phyloP scores from a whole-genome alignment of 1,140 invertebrate genomes.

The Drosophila bipectinata region DNA sequence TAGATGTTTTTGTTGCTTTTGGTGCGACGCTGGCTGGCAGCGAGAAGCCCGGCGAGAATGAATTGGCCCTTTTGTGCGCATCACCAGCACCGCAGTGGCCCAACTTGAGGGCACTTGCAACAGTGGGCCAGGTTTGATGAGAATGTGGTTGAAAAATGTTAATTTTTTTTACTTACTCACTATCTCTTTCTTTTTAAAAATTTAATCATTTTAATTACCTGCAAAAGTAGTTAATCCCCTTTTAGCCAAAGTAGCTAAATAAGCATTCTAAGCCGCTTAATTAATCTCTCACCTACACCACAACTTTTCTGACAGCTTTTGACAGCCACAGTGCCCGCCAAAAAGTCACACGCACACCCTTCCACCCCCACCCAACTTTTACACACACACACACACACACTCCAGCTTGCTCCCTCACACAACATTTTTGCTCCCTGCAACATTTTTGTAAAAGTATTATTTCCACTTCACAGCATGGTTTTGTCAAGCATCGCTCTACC shows the following conservation, averaged over 20 bases:
- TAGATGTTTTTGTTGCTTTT: constrained; percentile 16
- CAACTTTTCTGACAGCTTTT: constrained; percentile 3
- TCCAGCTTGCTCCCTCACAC: too few relatives aligned
- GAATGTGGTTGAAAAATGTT: not conserved
- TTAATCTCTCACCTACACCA: constrained; percentile 10
- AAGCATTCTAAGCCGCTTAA: constrained; percentile 1
- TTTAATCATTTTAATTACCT: not conserved
- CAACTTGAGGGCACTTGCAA: constrained; percentile 56
- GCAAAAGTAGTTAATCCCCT: not conserved
- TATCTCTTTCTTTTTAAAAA: not conserved
- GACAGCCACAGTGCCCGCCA: constrained; percentile 51
- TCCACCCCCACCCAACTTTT: constrained; percentile 15
- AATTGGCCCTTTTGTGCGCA: constrained; percentile 81
- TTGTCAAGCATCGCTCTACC: too few relatives aligned
- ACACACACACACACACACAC: constrained; percentile 4
- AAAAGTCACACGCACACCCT: constrained; percentile 45
- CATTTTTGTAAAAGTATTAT: too few relatives aligned
- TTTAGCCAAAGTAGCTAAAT: not conserved
- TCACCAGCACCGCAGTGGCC: constrained; percentile 60
- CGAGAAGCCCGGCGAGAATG: constrained; percentile 77
- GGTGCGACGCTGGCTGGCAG: constrained; percentile 26
- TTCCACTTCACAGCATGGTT: too few relatives aligned
- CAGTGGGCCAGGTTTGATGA: constrained; percentile 38
- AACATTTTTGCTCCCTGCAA: too few relatives aligned
- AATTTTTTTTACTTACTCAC: not conserved